Conservation (phyloP, 2,888 invertebrate genomes). For the Metopia argyrocephala region DNA sequence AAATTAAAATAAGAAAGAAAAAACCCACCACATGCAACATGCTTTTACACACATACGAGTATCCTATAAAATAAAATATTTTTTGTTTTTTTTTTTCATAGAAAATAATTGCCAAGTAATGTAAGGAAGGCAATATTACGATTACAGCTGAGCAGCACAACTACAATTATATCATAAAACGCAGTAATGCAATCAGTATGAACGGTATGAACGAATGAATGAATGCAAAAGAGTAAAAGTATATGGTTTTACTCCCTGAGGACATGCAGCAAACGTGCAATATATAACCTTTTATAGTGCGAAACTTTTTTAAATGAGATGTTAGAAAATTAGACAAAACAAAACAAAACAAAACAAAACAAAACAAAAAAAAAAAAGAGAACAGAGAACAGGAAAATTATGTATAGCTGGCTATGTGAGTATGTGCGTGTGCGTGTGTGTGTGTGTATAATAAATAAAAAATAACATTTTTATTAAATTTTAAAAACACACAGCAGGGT, state of each 20-base stretch:
- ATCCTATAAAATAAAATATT: conserved; percentile 36
- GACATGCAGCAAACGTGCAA: conserved; percentile 48
- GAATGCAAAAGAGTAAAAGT: conserved; percentile 19
- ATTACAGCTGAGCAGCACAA: background rate
- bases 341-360: background rate
- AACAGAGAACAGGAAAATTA: background rate
- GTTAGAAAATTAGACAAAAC: conserved; percentile 40
- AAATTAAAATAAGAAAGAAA: conserved; percentile 58
- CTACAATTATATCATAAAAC: conserved; percentile 42
- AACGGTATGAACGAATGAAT: conserved; percentile 37
- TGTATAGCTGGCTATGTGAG: too few relatives aligned
- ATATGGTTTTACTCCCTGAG: conserved; percentile 54
- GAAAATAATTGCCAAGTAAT: conserved; percentile 57
- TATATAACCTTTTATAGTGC: conserved; percentile 38
- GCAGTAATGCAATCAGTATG: conserved; percentile 42
- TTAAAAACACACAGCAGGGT: conserved; percentile 43
- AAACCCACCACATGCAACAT: conserved; percentile 35
- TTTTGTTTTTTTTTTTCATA: too few relatives aligned
- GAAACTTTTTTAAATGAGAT: conserved; percentile 49
- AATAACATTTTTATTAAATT: conserved; percentile 53
- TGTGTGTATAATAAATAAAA: conserved; percentile 14
- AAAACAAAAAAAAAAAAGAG: background rate
- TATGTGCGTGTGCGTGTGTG: too few relatives aligned
- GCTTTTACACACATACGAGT: background rate
- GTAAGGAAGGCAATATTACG: conserved; percentile 41